phyloP scores from a whole-genome alignment of 2,888 invertebrate species.

The Argyra leucocephala region DNA sequence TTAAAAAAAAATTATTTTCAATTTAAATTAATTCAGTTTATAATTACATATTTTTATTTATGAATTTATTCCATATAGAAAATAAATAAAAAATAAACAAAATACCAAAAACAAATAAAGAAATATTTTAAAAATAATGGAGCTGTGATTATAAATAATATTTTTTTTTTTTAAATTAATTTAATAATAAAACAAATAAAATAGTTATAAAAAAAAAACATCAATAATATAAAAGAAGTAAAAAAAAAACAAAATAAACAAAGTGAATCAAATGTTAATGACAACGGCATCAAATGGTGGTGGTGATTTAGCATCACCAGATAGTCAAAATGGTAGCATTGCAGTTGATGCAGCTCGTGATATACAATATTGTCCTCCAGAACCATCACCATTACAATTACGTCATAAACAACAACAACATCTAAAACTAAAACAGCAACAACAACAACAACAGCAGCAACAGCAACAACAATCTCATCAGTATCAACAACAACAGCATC shows the following conservation, averaged over 20 bases:
- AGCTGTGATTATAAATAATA: no score
- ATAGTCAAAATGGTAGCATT: slow-evolving; percentile 31
- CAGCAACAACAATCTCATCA: background rate
- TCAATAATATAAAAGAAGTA: slow-evolving; percentile 10
- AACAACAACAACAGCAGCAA: slow-evolving; percentile 31
- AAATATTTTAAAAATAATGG: no score
- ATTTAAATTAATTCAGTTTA: no score
- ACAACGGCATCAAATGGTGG: slow-evolving; percentile 22
- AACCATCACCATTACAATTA: slow-evolving; percentile 27
- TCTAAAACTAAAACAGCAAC: slow-evolving; percentile 13
- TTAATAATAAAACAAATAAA: background rate
- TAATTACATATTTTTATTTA: no score
- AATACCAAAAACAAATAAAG: no score
- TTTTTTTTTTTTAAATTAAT: background rate
- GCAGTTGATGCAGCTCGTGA: slow-evolving; percentile 42
- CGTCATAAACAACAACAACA: background rate
- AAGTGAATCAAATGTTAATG: slow-evolving; percentile 19
- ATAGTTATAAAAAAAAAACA: slow-evolving; percentile 10
- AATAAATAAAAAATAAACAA: no score
- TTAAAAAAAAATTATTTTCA: no score
- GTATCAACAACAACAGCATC: background rate
- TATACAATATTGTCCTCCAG: slow-evolving; percentile 38
- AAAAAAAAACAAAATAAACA: slow-evolving; percentile 18
- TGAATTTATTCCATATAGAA: no score
- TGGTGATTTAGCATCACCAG: slow-evolving; percentile 25